Base-by-base conservation (phyloP, 92 coral and sea anemone species). In the Chrysogorgia sp. region DNA sequence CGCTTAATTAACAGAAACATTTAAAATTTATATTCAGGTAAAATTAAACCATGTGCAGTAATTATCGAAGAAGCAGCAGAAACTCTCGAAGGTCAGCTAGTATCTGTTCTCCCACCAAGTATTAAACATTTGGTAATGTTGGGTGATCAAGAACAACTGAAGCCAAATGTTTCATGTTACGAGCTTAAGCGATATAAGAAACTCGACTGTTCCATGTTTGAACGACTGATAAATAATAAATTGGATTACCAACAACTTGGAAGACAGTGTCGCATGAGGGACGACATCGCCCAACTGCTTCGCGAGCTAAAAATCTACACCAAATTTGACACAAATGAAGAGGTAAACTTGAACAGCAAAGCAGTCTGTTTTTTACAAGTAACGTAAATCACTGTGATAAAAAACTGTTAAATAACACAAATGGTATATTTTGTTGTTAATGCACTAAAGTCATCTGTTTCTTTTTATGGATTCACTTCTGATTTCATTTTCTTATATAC, bases 21-120 rank as follows among this genome's bases (percentile, higher is more conserved):
- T n/a, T n/a, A 52, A 52, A n/a, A n/a, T n/a, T n/a, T n/a, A n/a
- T n/a, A 24, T 58, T 34, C 66, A 93, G 98, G 84, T 40, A 68
- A 71, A 30, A 86, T 93, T 32, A 80, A 85, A 41, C 98, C 96
- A 0, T 88, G 87, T 10, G 90, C 92, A 5, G 83, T 93, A 84
- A 93, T 93, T n/a, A 93, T 93, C 17, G 98, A 91, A 67, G 98
- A 93, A 61, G 98, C 98, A 4, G 98, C 98, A 2, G 98, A 91
- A 31, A 86, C 91, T 49, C 93, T 93, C 10, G 98, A 93, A 37
- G 88, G 92, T 2, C 96, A 93, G 81, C 89, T 93, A 17, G 78
- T 91, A 8, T 87, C 98, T 29, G 91, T 92, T 3, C 92, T 91
- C 37, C 93, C 98, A 32, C 83, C 91, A 6, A 86, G 93, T 0